These are phyloP conservation scores for Epinephelus coioides DNA, from an alignment of 2,797 vertebrate genomes.

Conservation along the genomic window DNA sequence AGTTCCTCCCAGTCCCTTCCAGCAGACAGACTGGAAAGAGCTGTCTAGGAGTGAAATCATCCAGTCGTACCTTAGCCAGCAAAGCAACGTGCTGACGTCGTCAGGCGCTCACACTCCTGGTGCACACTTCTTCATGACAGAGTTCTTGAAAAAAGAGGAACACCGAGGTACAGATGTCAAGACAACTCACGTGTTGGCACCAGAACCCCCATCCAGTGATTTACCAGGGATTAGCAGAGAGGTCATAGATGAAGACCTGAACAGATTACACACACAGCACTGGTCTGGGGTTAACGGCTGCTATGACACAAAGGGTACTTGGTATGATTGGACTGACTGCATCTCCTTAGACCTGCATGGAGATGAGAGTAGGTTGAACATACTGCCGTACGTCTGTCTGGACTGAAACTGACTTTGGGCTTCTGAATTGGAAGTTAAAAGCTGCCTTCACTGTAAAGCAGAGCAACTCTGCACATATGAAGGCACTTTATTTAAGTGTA, in stretches of 20 bases:
- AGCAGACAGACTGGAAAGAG: constrained; percentile 96
- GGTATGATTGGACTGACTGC: constrained; percentile 98
- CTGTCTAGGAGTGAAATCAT: constrained; percentile 94
- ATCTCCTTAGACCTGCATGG: constrained; percentile 93
- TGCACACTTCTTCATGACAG: constrained; percentile 91
- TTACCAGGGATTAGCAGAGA: constrained; percentile 91
- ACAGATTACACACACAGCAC: constrained; percentile 87
- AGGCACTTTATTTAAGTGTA: constrained; percentile 36
- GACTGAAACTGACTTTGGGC: constrained; percentile 84
- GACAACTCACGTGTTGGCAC: constrained; percentile 87
- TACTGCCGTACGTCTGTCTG: constrained; percentile 97
- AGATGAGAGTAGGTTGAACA: constrained; percentile 92
- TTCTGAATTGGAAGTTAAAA: constrained; percentile 12
- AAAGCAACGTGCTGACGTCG: constrained; percentile 93
- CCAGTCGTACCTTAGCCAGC: constrained; percentile 94
- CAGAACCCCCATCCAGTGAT: constrained; percentile 83
- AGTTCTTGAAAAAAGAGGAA: constrained; percentile 92
- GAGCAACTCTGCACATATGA: constrained; percentile 11
- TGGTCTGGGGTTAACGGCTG: constrained; percentile 98
- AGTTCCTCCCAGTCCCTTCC: constrained; percentile 90
- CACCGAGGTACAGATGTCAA: constrained; percentile 85
- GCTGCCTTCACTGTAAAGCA: background rate
- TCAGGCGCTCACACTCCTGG: constrained; percentile 89
- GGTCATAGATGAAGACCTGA: constrained; percentile 87
- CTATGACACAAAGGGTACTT: constrained; percentile 93